phyloP scores from a whole-genome alignment of 1,140 invertebrate genomes.

The Lysiphlebus fabarum region DNA sequence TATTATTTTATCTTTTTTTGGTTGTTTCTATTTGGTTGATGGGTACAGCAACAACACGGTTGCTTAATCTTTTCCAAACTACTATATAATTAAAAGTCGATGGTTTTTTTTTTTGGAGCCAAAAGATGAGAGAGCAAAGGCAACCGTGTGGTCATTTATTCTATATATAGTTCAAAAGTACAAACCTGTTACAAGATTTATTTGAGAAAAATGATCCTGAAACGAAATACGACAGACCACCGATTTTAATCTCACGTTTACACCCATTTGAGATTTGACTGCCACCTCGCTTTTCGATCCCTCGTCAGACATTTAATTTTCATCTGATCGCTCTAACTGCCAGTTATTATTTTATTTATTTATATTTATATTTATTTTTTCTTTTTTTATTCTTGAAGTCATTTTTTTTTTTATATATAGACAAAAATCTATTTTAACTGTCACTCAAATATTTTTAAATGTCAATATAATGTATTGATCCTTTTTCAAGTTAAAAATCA shows the following conservation, averaged over 20 bases:
- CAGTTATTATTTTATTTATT: slow-evolving; percentile 1
- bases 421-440: no score
- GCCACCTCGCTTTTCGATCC: slow-evolving; percentile 36
- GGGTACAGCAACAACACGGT: no score
- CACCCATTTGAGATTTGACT: slow-evolving; percentile 40
- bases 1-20: neutral
- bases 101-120: neutral
- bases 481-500: no score
- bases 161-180: no score
- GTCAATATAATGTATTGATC: no score
- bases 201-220: no score
- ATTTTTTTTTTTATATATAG: no score
- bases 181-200: no score
- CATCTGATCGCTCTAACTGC: slow-evolving; percentile 26
- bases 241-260: slow-evolving; percentile 42
- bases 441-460: no score
- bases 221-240: slow-evolving; percentile 10
- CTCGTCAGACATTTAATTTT: slow-evolving; percentile 39
- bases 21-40: slow-evolving; percentile 1
- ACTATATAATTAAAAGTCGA: slow-evolving; percentile 15
- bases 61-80: neutral
- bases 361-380: neutral
- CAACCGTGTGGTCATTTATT: no score
- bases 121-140: no score
- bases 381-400: no score